Evolutionary conservation across 1,140 invertebrate species (phyloP), one percentile per base, ranked within the genome.

Genomic region (Drosophila subobscura): DNA sequence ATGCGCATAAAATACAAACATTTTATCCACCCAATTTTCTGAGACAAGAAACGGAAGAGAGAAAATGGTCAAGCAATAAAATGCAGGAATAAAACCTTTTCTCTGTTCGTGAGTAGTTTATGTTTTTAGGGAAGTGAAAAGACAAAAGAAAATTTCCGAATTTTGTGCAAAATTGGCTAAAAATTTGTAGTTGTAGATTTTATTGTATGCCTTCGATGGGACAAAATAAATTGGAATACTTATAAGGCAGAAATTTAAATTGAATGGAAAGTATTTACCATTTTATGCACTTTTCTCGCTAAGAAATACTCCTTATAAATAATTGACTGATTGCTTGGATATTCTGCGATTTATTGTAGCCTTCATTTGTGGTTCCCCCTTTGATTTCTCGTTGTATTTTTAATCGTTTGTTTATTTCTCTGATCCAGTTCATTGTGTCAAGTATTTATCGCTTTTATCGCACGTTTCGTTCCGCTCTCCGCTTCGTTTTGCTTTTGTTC

Each of bases 381-480:
- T 37, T 47, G 20, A 42, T 37, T 41, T 22, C 51, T 8, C 45
- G 29, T 40, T 16, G 5, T n/a, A 42, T 33, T 42, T 65, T 61
- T 45, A 70, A 37, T 53, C 29, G n/a, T 57, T 60, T 83, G 79
- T 84, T 79, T 83, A 84, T 61, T 41, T 12, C 23, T 29, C 0
- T 42, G 16, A 40, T 25, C 23, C n/a, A 64, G 41, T 14, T 45
- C 53, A 52, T 33, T 70, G 66, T 70, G 72, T 85, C 72, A 85
- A 68, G 55, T 86, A 86, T 80, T 86, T 86, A 81, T 86, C 70
- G 68, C 52, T 74, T 74, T 77, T 86, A 73, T 77, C 79, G 77
- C 63, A n/a, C n/a, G n/a, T n/a, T n/a, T n/a, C n/a, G n/a, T n/a
- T n/a, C n/a, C n/a, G n/a, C n/a, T n/a, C n/a, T n/a, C 56, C 41